Evolutionary conservation across 2,797 vertebrate genomes (phyloP).

Genomic region (Danio jaintianensis): DNA sequence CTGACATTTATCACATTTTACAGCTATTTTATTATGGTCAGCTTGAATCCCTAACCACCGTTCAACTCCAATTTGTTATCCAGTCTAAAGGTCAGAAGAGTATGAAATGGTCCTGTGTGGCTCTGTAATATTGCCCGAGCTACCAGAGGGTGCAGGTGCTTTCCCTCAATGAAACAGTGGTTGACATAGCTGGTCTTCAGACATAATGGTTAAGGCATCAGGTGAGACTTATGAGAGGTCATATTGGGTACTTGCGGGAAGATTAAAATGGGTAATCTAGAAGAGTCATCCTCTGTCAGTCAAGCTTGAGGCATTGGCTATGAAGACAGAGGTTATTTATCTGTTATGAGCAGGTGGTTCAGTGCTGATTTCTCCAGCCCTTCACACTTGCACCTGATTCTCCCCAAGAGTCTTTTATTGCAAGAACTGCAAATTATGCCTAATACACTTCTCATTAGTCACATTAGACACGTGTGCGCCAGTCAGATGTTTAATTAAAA

Average conservation of each 20-base stretch:
- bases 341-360: constrained; percentile 44
- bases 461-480: constrained; percentile 48
- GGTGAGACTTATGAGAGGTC: constrained; percentile 39
- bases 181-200: constrained; percentile 25
- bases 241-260: constrained; percentile 31
- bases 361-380: neutral
- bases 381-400: constrained; percentile 49
- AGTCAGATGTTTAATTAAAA: constrained; percentile 42
- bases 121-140: constrained; percentile 3
- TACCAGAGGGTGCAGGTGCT: constrained; percentile 31
- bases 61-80: constrained; percentile 34
- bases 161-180: constrained; percentile 32
- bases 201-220: constrained; percentile 35
- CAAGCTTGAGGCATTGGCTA: constrained; percentile 29
- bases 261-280: constrained; percentile 42
- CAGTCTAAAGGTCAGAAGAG: constrained; percentile 30
- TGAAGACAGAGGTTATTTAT: constrained; percentile 48
- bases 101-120: neutral
- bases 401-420: constrained; percentile 15
- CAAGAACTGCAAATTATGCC: constrained; percentile 39
- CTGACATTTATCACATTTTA: constrained; percentile 31
- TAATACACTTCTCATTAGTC: constrained; percentile 49
- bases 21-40: constrained; percentile 16
- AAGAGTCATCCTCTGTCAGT: constrained; percentile 42
- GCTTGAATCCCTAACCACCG: constrained; percentile 14